Evolutionary conservation across 92 coral and sea anemone genomes (phyloP).

Genomic region (Porites cylindrica): DNA sequence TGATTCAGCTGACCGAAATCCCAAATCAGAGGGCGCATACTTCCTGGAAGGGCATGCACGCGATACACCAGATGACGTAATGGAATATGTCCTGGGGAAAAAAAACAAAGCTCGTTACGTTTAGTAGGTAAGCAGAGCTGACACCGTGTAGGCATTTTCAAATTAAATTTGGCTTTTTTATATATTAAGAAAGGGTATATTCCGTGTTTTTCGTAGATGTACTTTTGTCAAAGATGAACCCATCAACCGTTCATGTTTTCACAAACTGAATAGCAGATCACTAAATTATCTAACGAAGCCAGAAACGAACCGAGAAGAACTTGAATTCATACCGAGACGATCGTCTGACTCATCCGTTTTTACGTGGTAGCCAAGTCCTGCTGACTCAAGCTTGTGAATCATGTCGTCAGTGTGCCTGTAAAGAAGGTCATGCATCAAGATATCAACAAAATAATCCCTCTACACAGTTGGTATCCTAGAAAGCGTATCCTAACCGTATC

Average conservation of each 20-base stretch:
- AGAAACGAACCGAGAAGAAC: too few species aligned
- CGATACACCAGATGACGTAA: conserved; percentile 93
- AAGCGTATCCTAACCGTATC: too few species aligned
- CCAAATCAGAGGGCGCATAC: conserved; percentile 92
- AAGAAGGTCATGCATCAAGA: neutral
- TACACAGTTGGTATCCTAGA: too few species aligned
- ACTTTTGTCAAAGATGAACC: too few species aligned
- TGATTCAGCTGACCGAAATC: conserved; percentile 93
- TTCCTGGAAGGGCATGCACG: conserved; percentile 90
- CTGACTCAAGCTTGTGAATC: conserved; percentile 88
- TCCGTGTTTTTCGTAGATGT: too few species aligned
- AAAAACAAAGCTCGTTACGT: neutral
- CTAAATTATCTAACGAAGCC: too few species aligned
- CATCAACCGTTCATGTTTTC: too few species aligned
- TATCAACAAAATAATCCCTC: too few species aligned
- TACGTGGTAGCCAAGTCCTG: conserved; percentile 91
- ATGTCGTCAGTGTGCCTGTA: conserved; percentile 86
- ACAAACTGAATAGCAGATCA: too few species aligned
- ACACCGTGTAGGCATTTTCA: too few species aligned
- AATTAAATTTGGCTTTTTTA: too few species aligned
- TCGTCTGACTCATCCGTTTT: conserved; percentile 84
- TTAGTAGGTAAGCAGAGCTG: neutral
- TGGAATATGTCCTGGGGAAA: conserved; percentile 74
- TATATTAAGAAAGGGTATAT: too few species aligned
- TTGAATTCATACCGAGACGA: conserved; percentile 66